These are phyloP conservation scores for Glaucidium brasilianum DNA, from an alignment of 2,113 vertebrate genomes.

Conservation along the genomic window DNA sequence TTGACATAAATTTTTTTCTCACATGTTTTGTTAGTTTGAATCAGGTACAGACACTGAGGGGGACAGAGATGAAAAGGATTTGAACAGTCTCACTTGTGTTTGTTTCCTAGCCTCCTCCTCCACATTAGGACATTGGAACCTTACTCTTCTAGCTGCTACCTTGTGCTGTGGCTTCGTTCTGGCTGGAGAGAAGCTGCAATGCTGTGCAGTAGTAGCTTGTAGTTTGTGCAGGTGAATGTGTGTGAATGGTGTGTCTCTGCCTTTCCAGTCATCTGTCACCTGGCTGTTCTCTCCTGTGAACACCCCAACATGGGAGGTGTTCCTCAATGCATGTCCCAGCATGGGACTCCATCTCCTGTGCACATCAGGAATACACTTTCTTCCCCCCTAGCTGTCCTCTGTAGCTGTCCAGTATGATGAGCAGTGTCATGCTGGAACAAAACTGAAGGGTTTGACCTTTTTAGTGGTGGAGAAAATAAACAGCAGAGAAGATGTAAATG, in stretches of 20 bases:
- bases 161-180: neutral
- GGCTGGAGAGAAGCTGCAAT: neutral
- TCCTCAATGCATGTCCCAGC: neutral
- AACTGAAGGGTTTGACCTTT: neutral
- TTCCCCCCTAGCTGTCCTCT: neutral
- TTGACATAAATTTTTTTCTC: neutral
- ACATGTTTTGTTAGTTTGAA: neutral
- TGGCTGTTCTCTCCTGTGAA: neutral
- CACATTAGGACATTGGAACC: neutral
- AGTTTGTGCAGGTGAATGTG: neutral
- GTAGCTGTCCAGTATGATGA: neutral
- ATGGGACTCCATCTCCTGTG: neutral
- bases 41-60: rapidly evolving
- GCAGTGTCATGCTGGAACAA: neutral
- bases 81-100: neutral
- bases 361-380: neutral
- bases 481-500: neutral
- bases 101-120: neutral
- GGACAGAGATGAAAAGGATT: neutral
- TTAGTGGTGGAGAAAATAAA: neutral
- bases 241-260: neutral
- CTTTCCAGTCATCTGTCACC: neutral
- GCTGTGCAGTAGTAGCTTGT: neutral
- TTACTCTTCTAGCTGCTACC: neutral
- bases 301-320: neutral